These are phyloP conservation scores for Drosophila pseudoananassae DNA, from an alignment of 1,140 invertebrate species.

Conservation along the genomic window DNA sequence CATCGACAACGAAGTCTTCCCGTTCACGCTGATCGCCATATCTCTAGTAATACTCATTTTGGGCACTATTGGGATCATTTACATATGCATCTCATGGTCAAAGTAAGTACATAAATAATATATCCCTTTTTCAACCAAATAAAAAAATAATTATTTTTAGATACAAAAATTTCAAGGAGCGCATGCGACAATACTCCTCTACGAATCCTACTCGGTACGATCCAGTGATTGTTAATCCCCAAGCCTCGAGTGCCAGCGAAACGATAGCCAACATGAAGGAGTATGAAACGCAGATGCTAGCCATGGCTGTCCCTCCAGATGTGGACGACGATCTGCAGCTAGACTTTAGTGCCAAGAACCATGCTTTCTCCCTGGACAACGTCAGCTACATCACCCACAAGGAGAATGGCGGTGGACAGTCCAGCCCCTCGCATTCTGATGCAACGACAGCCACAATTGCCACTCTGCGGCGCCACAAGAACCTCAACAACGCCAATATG, in stretches of 20 bases:
- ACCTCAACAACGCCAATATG: constrained; percentile 70
- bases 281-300: constrained; percentile 94
- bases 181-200: constrained; percentile 90
- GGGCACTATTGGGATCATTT: constrained; percentile 93
- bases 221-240: constrained; percentile 89
- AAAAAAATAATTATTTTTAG: constrained; percentile 82
- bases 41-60: constrained; percentile 94
- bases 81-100: constrained; percentile 96
- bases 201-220: constrained; percentile 89
- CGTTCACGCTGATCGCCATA: constrained; percentile 93
- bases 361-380: constrained; percentile 93
- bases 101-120: constrained; percentile 86
- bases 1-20: constrained; percentile 89
- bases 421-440: constrained; percentile 92
- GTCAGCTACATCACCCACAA: constrained; percentile 92
- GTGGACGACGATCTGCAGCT: constrained; percentile 92
- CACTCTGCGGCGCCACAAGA: constrained; percentile 86
- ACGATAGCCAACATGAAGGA: constrained; percentile 87
- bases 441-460: constrained; percentile 91
- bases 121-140: background rate
- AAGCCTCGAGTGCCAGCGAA: constrained; percentile 81
- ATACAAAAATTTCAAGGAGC: constrained; percentile 92
- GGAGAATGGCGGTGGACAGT: constrained; percentile 90
- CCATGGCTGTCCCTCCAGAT: constrained; percentile 94
- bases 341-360: constrained; percentile 94